Evolutionary conservation across 2,797 vertebrate genomes (phyloP), one percentile per base, ranked within the genome.

Genomic region (Mareca penelope): DNA sequence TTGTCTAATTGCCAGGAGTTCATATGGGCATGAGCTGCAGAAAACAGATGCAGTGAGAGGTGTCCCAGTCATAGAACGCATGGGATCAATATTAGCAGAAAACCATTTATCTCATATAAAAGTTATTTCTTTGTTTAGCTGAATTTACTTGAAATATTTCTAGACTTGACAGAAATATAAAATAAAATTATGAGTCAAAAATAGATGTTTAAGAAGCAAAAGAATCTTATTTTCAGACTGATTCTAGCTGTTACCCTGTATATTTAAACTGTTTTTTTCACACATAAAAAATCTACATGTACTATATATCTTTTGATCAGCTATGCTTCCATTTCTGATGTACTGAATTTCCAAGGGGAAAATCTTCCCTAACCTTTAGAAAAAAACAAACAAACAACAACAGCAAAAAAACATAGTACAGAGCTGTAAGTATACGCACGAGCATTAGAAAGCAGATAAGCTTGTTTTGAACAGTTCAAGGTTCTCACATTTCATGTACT

Each of bases 401-500:
- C 6, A 40, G 17, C 7, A 44, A 44, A 40, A 40, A 40, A 89
- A 61, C 37, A 72, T 26, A 79, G 24, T 48, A 50, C 59, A 91
- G 39, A 86, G 24, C 29, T 91, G 5, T 76, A 79, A 81, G 35
- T 48, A 2, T 65, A 57, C 35, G n/a, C 48, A 52, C 35, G 87
- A 80, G 79, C 77, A 90, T 94, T 88, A 86, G 15, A 86, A 95
- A 65, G 3, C 29, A 69, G 33, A 70, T 81, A 86, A 81, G 29
- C 23, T 94, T 65, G 59, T 93, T 94, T 93, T 60, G 55, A 88
- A 64, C 31, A 65, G 64, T 28, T 55, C 60, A 78, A 83, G 31
- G 12, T 42, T 90, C 35, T 85, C 72, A 80, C 33, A 68, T 80
- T 92, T 92, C 28, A 35, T 33, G 52, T 52, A 33, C 10, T 4